phyloP scores from a whole-genome alignment of 2,888 invertebrate species.

The Calliphora vomitoria region DNA sequence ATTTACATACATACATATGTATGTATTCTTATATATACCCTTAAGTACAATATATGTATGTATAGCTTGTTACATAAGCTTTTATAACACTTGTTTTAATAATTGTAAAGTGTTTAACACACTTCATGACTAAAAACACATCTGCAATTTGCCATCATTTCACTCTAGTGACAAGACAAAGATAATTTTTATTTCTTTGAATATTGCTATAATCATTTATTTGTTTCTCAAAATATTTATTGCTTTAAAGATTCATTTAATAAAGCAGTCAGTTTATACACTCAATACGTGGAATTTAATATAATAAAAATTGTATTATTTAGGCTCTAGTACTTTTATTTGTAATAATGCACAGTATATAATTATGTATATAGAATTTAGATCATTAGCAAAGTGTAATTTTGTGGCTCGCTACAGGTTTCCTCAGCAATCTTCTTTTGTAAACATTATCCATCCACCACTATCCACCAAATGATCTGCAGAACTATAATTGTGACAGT shows the following conservation, averaged over 20 bases:
- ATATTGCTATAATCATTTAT: background rate
- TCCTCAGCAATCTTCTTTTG: no score
- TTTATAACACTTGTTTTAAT: conserved; percentile 69
- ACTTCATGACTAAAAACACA: conserved; percentile 55
- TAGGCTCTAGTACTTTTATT: no score
- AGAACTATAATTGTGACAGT: no score
- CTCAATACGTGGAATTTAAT: no score
- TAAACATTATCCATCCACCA: no score
- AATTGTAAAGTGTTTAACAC: conserved; percentile 68
- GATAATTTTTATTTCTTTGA: background rate
- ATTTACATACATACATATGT: background rate
- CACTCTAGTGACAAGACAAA: conserved; percentile 12
- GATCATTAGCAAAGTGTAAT: no score
- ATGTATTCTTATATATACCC: background rate
- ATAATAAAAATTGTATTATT: no score
- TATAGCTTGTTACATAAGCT: conserved; percentile 40
- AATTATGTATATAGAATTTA: no score
- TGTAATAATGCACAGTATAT: no score
- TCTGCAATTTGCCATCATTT: conserved; percentile 43
- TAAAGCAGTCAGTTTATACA: no score
- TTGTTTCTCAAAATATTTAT: background rate
- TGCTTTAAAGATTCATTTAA: background rate
- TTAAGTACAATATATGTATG: background rate
- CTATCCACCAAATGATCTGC: no score
- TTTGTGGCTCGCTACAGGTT: no score